Conservation (phyloP, 2,113 vertebrate genomes). For the Balaeniceps rex region DNA sequence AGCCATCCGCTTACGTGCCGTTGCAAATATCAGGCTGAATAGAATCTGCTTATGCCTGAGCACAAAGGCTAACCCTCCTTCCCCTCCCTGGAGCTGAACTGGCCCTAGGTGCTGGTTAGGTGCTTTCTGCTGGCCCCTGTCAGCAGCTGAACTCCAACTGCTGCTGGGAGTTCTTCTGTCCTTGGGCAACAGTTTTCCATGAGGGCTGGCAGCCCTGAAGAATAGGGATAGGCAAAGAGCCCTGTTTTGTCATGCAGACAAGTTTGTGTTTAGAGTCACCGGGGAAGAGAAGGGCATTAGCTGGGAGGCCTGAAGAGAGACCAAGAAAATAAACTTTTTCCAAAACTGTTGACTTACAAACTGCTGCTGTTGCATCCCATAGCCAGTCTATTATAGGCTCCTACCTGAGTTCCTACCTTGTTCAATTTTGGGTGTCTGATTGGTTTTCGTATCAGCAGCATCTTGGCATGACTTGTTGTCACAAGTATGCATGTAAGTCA, state of each 20-base stretch:
- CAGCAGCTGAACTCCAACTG: background rate
- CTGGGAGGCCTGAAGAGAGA: background rate
- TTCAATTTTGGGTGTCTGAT: background rate
- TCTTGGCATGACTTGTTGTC: background rate
- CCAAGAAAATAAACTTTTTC: background rate
- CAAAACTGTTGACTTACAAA: background rate
- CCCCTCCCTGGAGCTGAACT: background rate
- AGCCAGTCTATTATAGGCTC: background rate
- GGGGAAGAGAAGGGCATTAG: background rate
- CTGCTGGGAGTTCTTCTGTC: background rate
- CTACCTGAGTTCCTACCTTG: background rate
- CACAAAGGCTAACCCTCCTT: background rate
- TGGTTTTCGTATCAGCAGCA: background rate
- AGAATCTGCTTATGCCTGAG: background rate
- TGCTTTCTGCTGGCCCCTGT: background rate
- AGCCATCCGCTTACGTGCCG: rapidly evolving
- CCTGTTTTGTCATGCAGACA: background rate
- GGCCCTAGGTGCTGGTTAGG: background rate
- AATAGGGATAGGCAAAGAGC: background rate
- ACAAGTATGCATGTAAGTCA: background rate
- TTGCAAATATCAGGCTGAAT: background rate
- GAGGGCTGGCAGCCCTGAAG: background rate
- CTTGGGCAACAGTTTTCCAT: background rate
- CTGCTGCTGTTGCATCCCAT: background rate
- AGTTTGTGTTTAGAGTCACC: background rate